phyloP scores from a whole-genome alignment of 2,797 vertebrate species.

The Buphagus erythrorhynchus region DNA sequence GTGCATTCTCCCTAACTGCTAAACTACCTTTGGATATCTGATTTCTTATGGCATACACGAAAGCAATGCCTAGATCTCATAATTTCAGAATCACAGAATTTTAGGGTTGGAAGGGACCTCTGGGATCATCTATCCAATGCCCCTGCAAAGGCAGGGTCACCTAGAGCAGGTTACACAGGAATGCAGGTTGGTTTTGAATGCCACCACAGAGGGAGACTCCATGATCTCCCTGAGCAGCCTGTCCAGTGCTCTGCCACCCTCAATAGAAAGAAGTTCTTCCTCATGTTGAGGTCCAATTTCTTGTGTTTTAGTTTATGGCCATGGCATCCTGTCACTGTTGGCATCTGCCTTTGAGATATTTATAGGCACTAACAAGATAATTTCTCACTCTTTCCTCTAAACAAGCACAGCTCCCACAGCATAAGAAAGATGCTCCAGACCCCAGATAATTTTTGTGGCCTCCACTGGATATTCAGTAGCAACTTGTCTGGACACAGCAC shows the following conservation, averaged over 20 bases:
- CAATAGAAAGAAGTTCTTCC: not conserved
- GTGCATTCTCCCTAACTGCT: not conserved
- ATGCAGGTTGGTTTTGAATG: not conserved
- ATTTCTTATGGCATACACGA: not conserved
- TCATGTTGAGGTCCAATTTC: not conserved
- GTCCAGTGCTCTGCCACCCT: not conserved
- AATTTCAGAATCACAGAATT: not conserved
- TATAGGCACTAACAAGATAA: not conserved
- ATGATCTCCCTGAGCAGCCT: rapidly evolving
- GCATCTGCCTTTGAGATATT: not conserved
- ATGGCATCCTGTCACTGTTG: not conserved
- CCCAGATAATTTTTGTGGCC: not conserved
- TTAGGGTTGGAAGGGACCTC: not conserved
- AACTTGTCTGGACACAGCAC: not conserved
- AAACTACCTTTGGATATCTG: not conserved
- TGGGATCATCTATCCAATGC: not conserved
- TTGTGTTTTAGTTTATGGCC: not conserved
- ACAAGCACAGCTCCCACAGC: not conserved
- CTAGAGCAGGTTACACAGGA: not conserved
- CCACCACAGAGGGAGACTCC: not conserved
- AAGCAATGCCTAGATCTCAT: not conserved
- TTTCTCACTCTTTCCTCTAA: not conserved
- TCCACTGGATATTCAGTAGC: not conserved
- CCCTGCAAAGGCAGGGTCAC: not conserved
- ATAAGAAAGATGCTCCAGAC: not conserved